A percentile compares a stretch with the other conserved stretches of the same genome.
Evolutionary conservation across 2,888 invertebrate species (phyloP).

Genomic region (Drosophila macrospina): DNA sequence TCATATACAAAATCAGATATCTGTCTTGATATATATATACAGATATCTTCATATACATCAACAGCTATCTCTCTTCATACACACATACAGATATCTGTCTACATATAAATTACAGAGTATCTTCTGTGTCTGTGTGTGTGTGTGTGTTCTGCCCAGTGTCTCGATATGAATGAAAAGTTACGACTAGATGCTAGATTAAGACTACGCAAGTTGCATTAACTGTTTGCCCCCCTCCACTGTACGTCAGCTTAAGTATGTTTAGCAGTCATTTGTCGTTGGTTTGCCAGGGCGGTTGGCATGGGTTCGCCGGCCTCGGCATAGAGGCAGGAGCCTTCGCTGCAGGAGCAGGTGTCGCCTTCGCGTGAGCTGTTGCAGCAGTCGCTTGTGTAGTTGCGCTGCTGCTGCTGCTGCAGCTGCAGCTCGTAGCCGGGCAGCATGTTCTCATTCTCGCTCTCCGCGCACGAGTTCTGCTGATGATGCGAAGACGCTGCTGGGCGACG

Average conservation of each 20-base stretch:
- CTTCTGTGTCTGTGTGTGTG: constrained; percentile 30
- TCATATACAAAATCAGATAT: too few species aligned
- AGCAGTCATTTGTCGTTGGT: constrained; percentile 60
- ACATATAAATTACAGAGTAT: constrained; percentile 45
- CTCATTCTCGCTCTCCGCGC: constrained; percentile 77
- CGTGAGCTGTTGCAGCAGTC: constrained; percentile 86
- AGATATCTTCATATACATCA: too few species aligned
- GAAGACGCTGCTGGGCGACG: constrained; percentile 58
- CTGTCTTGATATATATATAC: too few species aligned
- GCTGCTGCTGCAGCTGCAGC: constrained; percentile 43
- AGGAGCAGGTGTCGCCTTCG: constrained; percentile 88
- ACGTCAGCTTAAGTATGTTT: constrained; percentile 71
- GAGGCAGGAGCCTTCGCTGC: constrained; percentile 88
- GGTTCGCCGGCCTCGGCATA: constrained; percentile 87
- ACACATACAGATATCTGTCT: constrained; percentile 8
- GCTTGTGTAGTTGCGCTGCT: constrained; percentile 81
- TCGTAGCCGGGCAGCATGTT: constrained; percentile 71
- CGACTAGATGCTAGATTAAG: constrained; percentile 75
- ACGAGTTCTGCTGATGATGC: constrained; percentile 51
- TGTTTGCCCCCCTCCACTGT: constrained; percentile 4
- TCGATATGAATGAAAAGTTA: constrained; percentile 78
- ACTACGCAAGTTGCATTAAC: constrained; percentile 47
- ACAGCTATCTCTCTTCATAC: too few species aligned
- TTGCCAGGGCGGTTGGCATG: constrained; percentile 44
- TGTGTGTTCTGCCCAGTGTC: constrained; percentile 57